Conservation (phyloP, 2,113 vertebrate genomes). For the Neolamprologus kungweensis region DNA sequence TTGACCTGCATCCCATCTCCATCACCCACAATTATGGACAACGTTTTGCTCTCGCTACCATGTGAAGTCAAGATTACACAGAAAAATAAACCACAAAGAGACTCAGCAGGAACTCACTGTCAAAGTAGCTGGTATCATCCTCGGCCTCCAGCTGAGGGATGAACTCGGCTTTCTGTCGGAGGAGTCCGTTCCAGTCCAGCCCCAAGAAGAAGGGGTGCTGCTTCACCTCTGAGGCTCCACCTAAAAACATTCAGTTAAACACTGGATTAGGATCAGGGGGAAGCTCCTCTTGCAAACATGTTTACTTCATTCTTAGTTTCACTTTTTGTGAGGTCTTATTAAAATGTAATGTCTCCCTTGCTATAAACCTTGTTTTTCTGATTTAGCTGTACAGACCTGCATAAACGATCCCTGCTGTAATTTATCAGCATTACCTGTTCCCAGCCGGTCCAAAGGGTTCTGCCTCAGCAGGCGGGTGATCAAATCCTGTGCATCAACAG, state of each 20-base stretch:
- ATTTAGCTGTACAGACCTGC: neutral
- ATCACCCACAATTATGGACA: neutral
- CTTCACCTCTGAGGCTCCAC: conserved; percentile 87
- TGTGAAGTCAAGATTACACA: neutral
- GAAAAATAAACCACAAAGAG: neutral
- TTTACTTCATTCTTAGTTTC: neutral
- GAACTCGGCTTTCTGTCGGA: conserved; percentile 94
- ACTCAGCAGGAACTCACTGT: conserved; percentile 75
- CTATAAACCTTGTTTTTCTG: neutral
- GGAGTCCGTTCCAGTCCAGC: conserved; percentile 92
- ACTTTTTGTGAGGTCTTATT: neutral
- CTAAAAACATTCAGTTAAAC: conserved; percentile 49
- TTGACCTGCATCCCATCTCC: neutral
- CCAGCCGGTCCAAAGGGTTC: conserved; percentile 86
- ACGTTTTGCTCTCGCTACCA: neutral
- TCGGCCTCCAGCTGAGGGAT: conserved; percentile 93
- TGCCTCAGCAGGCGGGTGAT: conserved; percentile 85
- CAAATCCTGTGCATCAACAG: conserved; percentile 84
- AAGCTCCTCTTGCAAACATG: rapidly evolving
- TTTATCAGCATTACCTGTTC: conserved; percentile 76
- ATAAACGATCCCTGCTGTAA: neutral
- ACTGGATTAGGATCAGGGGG: neutral
- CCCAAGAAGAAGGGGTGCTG: conserved; percentile 85
- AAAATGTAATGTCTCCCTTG: neutral
- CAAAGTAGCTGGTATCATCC: conserved; percentile 97